Evolutionary conservation across 2,113 vertebrate genomes (phyloP).

Genomic region (Ovis canadensis): DNA sequence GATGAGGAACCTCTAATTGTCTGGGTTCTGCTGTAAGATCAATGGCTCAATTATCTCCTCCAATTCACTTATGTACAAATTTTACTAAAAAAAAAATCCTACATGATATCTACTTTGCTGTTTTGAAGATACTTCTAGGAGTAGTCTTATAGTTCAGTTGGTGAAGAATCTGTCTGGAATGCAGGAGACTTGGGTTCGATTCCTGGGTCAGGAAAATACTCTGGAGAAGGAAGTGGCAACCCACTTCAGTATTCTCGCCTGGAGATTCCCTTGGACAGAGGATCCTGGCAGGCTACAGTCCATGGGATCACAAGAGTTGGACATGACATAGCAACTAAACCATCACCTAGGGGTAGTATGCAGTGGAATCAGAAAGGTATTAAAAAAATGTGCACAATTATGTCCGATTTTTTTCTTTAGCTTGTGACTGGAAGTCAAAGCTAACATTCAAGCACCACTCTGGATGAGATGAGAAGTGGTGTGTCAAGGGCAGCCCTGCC

Average conservation of each 20-base stretch:
- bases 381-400: background rate
- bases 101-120: background rate
- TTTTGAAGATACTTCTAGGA: background rate
- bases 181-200: background rate
- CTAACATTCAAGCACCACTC: background rate
- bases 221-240: background rate
- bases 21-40: background rate
- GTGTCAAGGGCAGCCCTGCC: background rate
- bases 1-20: background rate
- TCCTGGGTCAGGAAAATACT: background rate
- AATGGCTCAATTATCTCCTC: background rate
- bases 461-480: background rate
- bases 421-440: background rate
- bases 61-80: background rate
- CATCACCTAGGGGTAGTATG: background rate
- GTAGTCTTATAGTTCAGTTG: background rate
- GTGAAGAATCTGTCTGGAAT: background rate
- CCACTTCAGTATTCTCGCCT: background rate
- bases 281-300: background rate
- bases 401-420: background rate
- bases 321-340: background rate
- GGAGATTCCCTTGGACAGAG: background rate
- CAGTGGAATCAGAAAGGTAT: fast-evolving
- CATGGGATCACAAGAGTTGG: background rate
- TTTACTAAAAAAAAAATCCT: background rate